phyloP scores from a whole-genome alignment of 1,140 invertebrate genomes.

The Drosophila subpulchrella region DNA sequence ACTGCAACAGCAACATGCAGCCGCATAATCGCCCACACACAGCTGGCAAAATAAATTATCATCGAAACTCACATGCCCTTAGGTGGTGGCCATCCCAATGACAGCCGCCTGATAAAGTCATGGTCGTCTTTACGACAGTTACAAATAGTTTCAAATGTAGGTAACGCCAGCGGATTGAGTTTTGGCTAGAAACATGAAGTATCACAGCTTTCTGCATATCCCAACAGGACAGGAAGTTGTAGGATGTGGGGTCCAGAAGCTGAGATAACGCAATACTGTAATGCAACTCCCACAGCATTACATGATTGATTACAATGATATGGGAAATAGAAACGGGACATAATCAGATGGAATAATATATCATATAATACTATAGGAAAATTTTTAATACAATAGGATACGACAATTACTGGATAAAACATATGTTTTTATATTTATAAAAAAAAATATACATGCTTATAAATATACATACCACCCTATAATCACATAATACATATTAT shows the following conservation, averaged over 20 bases:
- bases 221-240: neutral
- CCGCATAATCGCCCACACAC: constrained; percentile 35
- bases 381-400: no score
- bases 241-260: neutral
- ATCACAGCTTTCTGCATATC: neutral
- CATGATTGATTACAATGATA: no score
- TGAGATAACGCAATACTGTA: neutral
- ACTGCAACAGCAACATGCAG: constrained; percentile 18
- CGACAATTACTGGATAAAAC: no score
- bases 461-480: neutral
- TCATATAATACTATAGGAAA: no score
- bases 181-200: constrained; percentile 12
- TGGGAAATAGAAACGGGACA: no score
- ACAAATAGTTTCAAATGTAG: constrained; percentile 27
- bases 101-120: constrained; percentile 49
- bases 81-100: constrained; percentile 40
- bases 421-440: no score
- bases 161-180: constrained; percentile 6
- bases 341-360: no score
- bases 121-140: constrained; percentile 33
- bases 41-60: constrained; percentile 45
- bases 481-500: neutral
- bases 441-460: no score
- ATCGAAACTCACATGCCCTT: constrained; percentile 58
- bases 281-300: neutral